phyloP scores from a whole-genome alignment of 64 coral and sea anemone genomes.

The Montipora sp. region DNA sequence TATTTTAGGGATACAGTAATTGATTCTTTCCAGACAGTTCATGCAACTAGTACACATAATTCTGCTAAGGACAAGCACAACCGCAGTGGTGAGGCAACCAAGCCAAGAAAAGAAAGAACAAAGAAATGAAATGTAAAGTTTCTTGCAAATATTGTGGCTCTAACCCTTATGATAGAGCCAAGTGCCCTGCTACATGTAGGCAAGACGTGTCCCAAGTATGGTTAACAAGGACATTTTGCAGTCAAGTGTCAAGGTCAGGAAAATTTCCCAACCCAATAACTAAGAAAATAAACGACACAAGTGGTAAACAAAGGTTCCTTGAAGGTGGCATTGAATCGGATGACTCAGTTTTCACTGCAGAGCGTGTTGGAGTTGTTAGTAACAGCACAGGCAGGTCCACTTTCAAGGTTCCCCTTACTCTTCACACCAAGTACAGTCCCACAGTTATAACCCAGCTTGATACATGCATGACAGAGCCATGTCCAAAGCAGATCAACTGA shows the following conservation, averaged over 20 bases:
- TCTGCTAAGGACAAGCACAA: neutral
- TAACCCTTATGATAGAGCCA: neutral
- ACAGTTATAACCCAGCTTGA: constrained; percentile 4
- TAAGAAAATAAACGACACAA: neutral
- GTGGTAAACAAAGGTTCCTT: neutral
- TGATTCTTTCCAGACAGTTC: neutral
- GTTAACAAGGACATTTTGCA: neutral
- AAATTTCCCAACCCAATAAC: too few relatives aligned
- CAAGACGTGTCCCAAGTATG: neutral
- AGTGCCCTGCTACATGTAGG: neutral
- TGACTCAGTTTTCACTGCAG: neutral
- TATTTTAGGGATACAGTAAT: neutral
- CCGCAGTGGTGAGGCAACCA: too few relatives aligned
- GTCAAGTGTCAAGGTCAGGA: neutral
- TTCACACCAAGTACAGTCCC: neutral
- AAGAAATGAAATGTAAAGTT: neutral
- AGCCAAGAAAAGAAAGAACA: neutral
- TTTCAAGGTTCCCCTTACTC: neutral
- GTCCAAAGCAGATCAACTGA: neutral
- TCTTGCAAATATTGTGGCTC: constrained; percentile 14
- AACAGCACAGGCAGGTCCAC: neutral
- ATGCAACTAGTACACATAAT: neutral
- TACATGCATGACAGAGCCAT: neutral
- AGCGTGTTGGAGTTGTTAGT: constrained; percentile 28
- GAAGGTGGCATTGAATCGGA: neutral